These are phyloP conservation scores for Ypsolopha scabrella DNA, from an alignment of 2,888 invertebrate genomes.

Conservation along the genomic window DNA sequence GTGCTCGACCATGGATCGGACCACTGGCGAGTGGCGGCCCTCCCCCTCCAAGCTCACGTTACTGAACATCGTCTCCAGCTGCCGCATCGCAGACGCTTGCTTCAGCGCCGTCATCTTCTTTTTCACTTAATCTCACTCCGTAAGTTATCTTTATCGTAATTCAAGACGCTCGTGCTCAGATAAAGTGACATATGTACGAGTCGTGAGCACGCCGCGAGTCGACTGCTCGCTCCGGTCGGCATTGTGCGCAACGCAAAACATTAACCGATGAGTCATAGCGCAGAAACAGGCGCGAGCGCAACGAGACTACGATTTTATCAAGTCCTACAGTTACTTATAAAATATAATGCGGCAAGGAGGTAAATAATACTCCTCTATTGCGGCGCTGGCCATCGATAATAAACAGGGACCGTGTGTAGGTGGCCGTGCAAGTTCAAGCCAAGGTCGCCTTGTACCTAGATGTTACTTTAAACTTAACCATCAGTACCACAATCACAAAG, in stretches of 20 bases:
- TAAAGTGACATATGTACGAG: constrained; percentile 54
- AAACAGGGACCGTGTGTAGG: constrained; percentile 50
- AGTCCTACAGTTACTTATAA: constrained; percentile 51
- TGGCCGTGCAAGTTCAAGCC: constrained; percentile 35
- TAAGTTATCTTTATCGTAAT: constrained; percentile 25
- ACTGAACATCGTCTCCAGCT: constrained; percentile 79
- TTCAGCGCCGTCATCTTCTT: constrained; percentile 63
- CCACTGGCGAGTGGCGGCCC: constrained; percentile 50
- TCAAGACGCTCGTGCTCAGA: constrained; percentile 16
- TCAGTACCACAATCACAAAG: neutral
- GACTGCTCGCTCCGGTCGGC: constrained; percentile 60
- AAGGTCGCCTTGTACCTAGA: constrained; percentile 28
- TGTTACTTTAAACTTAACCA: neutral
- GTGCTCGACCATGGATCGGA: constrained; percentile 67
- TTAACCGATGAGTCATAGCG: constrained; percentile 50
- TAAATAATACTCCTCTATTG: constrained; percentile 49
- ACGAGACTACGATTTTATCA: constrained; percentile 23
- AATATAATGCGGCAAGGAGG: constrained; percentile 47
- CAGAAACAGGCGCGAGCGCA: constrained; percentile 55
- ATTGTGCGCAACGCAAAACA: constrained; percentile 51
- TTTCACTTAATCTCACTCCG: constrained; percentile 13
- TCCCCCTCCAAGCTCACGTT: constrained; percentile 72
- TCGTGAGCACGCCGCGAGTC: constrained; percentile 60
- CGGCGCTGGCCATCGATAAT: constrained; percentile 38
- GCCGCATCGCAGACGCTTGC: constrained; percentile 76